These are phyloP conservation scores for Clitarchus hookeri DNA, from an alignment of 2,888 invertebrate genomes.

Conservation along the genomic window DNA sequence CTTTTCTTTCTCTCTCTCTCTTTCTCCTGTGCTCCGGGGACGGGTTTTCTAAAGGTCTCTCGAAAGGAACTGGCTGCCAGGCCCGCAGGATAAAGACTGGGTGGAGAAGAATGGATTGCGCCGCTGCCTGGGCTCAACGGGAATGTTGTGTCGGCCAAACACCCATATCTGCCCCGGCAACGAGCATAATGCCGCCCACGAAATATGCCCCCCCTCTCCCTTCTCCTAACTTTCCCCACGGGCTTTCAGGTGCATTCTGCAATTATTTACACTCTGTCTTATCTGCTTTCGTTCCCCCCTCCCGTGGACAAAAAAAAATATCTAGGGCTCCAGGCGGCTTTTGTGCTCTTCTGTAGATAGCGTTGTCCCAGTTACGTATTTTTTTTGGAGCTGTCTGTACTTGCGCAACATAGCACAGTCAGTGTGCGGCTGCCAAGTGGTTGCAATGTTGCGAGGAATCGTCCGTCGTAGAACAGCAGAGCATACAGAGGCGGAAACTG, in stretches of 20 bases:
- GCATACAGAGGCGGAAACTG: no score
- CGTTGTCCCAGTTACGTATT: no score
- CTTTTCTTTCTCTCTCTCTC: background rate
- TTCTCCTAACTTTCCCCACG: background rate
- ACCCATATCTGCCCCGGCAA: background rate
- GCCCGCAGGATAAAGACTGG: background rate
- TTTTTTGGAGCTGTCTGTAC: no score
- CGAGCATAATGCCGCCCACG: background rate
- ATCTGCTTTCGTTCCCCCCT: background rate
- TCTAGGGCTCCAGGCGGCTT: background rate
- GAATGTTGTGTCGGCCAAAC: background rate
- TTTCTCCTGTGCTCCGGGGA: background rate
- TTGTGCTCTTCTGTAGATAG: no score
- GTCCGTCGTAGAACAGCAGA: no score
- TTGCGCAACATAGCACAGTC: no score
- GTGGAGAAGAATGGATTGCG: background rate
- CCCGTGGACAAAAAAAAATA: background rate
- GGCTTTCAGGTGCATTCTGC: slow-evolving; percentile 5
- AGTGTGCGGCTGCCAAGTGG: no score
- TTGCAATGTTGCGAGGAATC: no score
- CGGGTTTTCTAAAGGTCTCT: background rate
- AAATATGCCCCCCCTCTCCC: background rate
- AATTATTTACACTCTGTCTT: slow-evolving; percentile 14
- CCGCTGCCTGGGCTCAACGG: background rate
- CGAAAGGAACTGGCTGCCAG: background rate